Evolutionary conservation across 2,888 invertebrate genomes (phyloP).

Genomic region (Pachymerium ferrugineum): DNA sequence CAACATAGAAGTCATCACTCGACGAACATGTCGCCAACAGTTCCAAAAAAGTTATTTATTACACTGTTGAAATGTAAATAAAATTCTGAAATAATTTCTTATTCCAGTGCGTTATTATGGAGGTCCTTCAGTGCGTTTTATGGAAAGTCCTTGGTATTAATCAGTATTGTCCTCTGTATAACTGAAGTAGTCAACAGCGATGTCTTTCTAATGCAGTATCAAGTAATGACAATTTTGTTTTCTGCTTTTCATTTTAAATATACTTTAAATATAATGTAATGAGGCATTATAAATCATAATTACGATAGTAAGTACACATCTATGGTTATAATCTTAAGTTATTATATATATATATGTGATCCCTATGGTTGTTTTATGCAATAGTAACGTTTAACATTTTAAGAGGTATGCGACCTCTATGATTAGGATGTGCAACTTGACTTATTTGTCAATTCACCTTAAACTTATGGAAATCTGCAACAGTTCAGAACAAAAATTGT

Average conservation of each 20-base stretch:
- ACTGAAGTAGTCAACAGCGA: slow-evolving; percentile 55
- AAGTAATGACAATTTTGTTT: slow-evolving; percentile 46
- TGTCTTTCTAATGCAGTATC: slow-evolving; percentile 52
- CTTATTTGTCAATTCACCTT: no score
- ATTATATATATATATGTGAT: no score
- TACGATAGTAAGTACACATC: no score
- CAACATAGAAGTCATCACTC: neutral
- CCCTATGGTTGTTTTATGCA: no score
- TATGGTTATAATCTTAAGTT: no score
- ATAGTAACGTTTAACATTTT: no score
- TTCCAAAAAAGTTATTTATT: neutral
- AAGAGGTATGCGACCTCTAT: no score
- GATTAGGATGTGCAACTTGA: no score
- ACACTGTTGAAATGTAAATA: neutral
- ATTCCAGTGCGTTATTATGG: slow-evolving; percentile 51
- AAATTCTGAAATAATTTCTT: neutral
- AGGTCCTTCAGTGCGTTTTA: slow-evolving; percentile 53
- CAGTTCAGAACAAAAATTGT: no score
- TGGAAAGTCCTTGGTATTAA: slow-evolving; percentile 53
- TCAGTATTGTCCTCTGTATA: slow-evolving; percentile 53
- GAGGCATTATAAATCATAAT: no score
- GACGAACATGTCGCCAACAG: neutral
- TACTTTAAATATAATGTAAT: no score
- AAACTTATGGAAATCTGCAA: no score
- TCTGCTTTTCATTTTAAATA: neutral